Base-by-base conservation (phyloP, 2,113 vertebrate genomes). In the Xiphorhynchus elegans region DNA sequence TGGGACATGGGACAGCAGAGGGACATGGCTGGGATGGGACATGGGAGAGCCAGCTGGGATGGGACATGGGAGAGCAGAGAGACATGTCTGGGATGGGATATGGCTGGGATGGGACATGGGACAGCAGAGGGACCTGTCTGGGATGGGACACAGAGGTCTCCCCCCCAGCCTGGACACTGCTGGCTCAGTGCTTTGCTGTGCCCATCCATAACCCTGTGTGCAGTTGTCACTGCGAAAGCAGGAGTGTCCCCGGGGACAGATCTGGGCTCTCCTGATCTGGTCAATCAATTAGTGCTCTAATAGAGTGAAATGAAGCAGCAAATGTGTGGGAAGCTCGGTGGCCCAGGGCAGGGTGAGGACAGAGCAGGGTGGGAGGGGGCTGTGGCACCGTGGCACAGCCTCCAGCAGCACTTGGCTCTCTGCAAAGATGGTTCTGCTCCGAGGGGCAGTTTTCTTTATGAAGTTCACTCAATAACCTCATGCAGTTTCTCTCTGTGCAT, bases 301-400 rank as follows among this genome's bases (percentile, higher is more conserved):
- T 83, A 33, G 90, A 90, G 90, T 58, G 91, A 96, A 95, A 97
- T 70, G 87, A 91, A 95, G 93, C 82, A 63, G 94, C 93, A 96
- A 93, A 94, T 83, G 70, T 47, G 63, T 55, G 82, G 82, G 87
- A 91, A 69, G 60, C 70, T 69, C 12, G 0, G 33, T 31, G 81
- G 67, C 37, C 37, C 66, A 73, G 91, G 70, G 70, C 81, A 84
- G 40, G 58, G 67, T 25, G 72, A 58, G 55, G 40, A 47, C 47
- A 47, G 42, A 46, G 42, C 42, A n/a, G 31, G 64, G 39, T 78
- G 40, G 68, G 62, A 79, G 53, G 85, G 62, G 55, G 53, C 37
- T 7, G 37, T 37, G 37, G 37, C 37, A 37, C 21, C 40, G 24
- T 17, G 23, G 11, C 0, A 0, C 26, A 49, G 39, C 37, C 37